Evolutionary conservation across 1,140 invertebrate genomes (phyloP).

Genomic region (Drosophila orosa): DNA sequence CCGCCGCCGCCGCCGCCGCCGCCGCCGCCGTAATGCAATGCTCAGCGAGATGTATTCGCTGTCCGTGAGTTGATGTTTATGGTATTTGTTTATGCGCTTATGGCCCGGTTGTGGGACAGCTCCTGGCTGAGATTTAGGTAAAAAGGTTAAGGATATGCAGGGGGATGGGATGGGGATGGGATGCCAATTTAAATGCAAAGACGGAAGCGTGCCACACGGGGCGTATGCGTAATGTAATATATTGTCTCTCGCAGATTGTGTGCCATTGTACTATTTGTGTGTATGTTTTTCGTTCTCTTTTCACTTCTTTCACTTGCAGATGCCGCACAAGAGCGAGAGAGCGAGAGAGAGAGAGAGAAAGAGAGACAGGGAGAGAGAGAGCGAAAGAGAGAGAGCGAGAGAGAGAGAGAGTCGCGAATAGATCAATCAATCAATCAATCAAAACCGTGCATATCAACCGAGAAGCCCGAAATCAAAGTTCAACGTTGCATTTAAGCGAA

Average conservation of each 20-base stretch:
- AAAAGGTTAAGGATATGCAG: slow-evolving; percentile 79
- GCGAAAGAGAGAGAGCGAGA: slow-evolving; percentile 1
- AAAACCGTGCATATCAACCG: slow-evolving; percentile 56
- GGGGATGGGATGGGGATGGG: not conserved
- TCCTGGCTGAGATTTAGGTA: slow-evolving; percentile 72
- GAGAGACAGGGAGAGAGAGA: slow-evolving; percentile 13
- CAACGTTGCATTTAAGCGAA: slow-evolving; percentile 68
- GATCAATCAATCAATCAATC: slow-evolving; percentile 52
- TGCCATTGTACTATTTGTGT: slow-evolving; percentile 51
- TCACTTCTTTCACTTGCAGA: slow-evolving; percentile 73
- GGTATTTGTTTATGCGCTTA: slow-evolving; percentile 69
- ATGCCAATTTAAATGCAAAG: slow-evolving; percentile 74
- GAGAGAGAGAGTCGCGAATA: slow-evolving; percentile 45
- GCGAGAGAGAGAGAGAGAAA: slow-evolving; percentile 4
- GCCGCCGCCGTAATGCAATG: slow-evolving; percentile 71
- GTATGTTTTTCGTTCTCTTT: slow-evolving; percentile 67
- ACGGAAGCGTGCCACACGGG: slow-evolving; percentile 33
- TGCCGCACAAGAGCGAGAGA: slow-evolving; percentile 48
- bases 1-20: slow-evolving; percentile 64
- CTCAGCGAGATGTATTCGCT: slow-evolving; percentile 38
- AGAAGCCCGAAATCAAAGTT: slow-evolving; percentile 54
- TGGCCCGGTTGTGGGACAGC: slow-evolving; percentile 39
- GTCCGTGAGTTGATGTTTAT: slow-evolving; percentile 45
- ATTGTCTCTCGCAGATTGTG: slow-evolving; percentile 41
- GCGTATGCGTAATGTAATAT: slow-evolving; percentile 65